Evolutionary conservation across 2,797 vertebrate species (phyloP), one percentile per base, ranked within the genome.

Genomic region (Paguma larvata): DNA sequence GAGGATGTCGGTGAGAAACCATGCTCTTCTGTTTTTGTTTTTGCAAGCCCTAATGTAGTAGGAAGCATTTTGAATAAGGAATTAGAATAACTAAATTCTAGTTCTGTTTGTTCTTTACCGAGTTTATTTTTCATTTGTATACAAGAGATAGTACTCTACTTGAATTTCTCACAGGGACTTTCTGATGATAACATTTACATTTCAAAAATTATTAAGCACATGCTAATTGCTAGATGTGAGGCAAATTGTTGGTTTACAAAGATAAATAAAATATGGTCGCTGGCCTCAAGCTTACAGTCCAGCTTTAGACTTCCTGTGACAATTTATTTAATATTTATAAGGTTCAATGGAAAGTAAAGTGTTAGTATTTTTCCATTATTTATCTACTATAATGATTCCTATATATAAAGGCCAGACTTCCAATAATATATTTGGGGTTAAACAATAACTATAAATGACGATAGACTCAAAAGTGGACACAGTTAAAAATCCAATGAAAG

Each of bases 251-350:
- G 44, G 12, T 30, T 56, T 84, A 10, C 14, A 65, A 77, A 96
- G 46, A 75, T 63, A 87, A 90, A 88, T 77, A 51, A 94, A 97
- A 51, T 65, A n/a, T 46, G 38, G 3, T 78, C 27, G 83, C 56
- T 67, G 89, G 32, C 21, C 25, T 96, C 46, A 65, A 94, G 8
- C 15, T 53, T 19, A 53, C 2, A 91, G 72, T 73, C 38, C 34
- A 91, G 16, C 9, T 75, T 93, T 89, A 79, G 62, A 48, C 2
- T 48, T 41, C 6, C 21, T 78, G 30, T 94, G 44, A 85, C 48
- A 86, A 75, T 18, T 19, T 27, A 46, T 75, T 93, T 86, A 79
- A 23, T 84, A 75, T 93, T 75, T 51, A 94, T 75, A 80, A 96
- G 27, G 27, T 79, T 12, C 2, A 48, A 10, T 68, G 48, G 23